phyloP scores from a whole-genome alignment of 2,888 invertebrate genomes.

The Gortyna flavago region DNA sequence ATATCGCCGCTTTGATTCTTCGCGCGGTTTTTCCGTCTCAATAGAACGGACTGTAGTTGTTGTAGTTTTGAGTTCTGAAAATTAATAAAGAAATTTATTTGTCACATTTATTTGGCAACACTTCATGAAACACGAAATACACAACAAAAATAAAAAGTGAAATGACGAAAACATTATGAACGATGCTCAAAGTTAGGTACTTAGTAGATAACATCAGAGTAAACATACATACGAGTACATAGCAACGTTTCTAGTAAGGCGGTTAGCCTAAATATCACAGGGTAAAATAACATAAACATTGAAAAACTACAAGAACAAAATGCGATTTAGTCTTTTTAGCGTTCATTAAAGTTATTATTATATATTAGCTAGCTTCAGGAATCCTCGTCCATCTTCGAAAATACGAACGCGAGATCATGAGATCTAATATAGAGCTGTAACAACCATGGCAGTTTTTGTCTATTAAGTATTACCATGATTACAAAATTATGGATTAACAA shows the following conservation, averaged over 20 bases:
- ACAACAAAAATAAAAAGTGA: background rate
- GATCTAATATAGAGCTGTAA: background rate
- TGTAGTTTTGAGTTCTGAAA: conserved; percentile 9
- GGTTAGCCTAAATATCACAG: background rate
- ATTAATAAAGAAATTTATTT: background rate
- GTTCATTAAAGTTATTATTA: background rate
- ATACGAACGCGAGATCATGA: background rate
- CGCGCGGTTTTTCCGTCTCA: accelerated
- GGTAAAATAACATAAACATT: background rate
- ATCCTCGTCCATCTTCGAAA: background rate
- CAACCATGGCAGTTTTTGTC: background rate
- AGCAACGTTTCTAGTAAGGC: background rate
- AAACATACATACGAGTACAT: background rate
- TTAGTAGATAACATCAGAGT: background rate
- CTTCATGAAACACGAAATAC: background rate
- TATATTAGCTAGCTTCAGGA: background rate
- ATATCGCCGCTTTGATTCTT: background rate
- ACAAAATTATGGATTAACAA: background rate
- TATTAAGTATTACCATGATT: background rate
- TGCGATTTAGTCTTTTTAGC: background rate
- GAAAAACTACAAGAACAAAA: background rate
- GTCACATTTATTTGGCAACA: background rate
- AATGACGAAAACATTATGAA: background rate
- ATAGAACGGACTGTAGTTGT: background rate
- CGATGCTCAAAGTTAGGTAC: too few species aligned